phyloP scores from a whole-genome alignment of 2,888 invertebrate genomes.

The Alentia gelatinosa region DNA sequence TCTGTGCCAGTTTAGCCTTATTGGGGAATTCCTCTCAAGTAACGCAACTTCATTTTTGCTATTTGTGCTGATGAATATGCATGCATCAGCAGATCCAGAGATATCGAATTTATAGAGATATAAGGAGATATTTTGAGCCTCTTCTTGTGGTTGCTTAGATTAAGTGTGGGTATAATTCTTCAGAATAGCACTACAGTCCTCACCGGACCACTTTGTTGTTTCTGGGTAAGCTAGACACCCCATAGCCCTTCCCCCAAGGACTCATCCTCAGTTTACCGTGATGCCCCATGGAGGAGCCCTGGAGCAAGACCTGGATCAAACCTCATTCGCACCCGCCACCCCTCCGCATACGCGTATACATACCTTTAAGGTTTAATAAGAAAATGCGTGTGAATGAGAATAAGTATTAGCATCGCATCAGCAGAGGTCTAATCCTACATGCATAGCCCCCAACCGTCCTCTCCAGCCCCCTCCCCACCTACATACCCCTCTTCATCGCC shows the following conservation, averaged over 20 bases:
- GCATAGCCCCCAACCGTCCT: neutral
- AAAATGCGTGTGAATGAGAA: conserved; percentile 39
- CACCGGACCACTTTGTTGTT: neutral
- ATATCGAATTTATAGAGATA: too few species aligned
- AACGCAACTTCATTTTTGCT: too few species aligned
- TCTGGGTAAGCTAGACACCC: conserved; percentile 9
- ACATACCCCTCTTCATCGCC: neutral
- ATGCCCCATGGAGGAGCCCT: neutral
- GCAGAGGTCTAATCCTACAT: too few species aligned
- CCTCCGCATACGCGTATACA: neutral
- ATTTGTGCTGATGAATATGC: too few species aligned
- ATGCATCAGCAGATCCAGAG: too few species aligned
- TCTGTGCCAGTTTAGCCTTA: too few species aligned
- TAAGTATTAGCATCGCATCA: conserved; percentile 51
- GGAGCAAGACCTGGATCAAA: too few species aligned
- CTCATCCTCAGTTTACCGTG: neutral
- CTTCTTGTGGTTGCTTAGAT: too few species aligned
- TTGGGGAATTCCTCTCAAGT: too few species aligned
- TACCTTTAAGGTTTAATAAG: neutral
- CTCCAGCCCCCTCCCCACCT: neutral
- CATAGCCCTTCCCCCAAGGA: neutral
- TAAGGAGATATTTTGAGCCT: too few species aligned
- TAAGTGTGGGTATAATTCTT: neutral
- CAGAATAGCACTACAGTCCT: neutral
- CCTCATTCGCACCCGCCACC: neutral